Percentiles rank a stretch among this genome's conserved stretches.
Evolutionary conservation across 2,888 invertebrate genomes (phyloP).

Genomic region (Spodoptera exigua): DNA sequence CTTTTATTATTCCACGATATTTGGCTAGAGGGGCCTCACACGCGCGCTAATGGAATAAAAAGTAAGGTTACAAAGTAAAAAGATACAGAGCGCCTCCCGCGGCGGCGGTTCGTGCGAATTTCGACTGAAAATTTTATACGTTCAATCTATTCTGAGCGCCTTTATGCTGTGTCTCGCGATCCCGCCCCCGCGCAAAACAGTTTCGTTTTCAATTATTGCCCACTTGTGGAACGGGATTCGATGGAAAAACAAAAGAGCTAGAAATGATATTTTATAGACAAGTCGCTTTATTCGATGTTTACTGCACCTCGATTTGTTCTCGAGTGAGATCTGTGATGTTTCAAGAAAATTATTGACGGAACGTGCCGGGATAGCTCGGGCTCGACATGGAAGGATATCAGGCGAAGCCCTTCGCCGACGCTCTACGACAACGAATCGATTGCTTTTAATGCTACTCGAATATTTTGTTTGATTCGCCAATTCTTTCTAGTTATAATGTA

Average conservation of each 20-base stretch:
- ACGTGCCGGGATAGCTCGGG: conserved; percentile 82
- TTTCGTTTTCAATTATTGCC: conserved; percentile 90
- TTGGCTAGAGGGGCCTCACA: conserved; percentile 87
- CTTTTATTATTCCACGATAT: conserved; percentile 89
- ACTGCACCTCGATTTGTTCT: conserved; percentile 86
- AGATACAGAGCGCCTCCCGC: conserved; percentile 87
- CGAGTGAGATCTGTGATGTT: conserved; percentile 84
- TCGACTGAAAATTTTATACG: conserved; percentile 89
- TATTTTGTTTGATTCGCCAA: conserved; percentile 63
- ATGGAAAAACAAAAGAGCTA: conserved; percentile 86
- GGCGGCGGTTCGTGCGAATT: conserved; percentile 87
- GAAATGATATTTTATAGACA: conserved; percentile 88
- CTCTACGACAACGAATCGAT: conserved; percentile 70
- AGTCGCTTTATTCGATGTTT: conserved; percentile 86
- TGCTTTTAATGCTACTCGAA: conserved; percentile 68
- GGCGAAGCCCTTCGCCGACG: conserved; percentile 66
- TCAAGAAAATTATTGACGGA: conserved; percentile 87
- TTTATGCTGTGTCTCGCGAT: conserved; percentile 87
- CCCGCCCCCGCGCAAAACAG: conserved; percentile 84
- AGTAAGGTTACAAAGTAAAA: conserved; percentile 89
- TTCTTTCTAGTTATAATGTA: conserved; percentile 61
- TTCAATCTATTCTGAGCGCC: conserved; percentile 88
- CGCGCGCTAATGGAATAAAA: conserved; percentile 89
- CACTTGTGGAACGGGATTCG: conserved; percentile 88
- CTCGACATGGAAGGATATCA: conserved; percentile 69